Conservation (phyloP, 2,797 vertebrate species). For the Enteromius fasciolatus region DNA sequence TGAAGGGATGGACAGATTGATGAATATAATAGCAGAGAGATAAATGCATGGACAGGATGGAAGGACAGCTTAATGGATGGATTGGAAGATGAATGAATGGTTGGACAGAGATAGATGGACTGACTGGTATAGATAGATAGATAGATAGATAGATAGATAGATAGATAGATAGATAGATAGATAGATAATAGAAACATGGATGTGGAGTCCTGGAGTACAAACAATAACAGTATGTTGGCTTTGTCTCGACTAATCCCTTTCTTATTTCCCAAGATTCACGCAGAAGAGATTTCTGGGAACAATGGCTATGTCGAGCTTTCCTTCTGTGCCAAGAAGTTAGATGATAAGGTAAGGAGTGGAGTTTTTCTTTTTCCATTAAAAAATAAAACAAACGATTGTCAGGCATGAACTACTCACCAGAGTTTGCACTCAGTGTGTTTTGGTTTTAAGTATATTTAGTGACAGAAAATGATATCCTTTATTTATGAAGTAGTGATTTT, state of each 20-base stretch:
- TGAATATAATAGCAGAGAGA: background rate
- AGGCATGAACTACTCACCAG: conserved; percentile 13
- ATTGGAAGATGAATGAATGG: background rate
- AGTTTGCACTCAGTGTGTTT: background rate
- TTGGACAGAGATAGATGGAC: too few relatives aligned
- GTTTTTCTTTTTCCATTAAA: background rate
- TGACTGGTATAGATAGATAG: too few relatives aligned
- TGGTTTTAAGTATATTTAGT: background rate
- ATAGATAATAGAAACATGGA: background rate
- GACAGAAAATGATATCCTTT: conserved; percentile 7
- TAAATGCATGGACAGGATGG: background rate
- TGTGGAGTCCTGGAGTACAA: conserved; percentile 15
- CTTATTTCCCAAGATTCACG: conserved; percentile 80
- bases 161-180: background rate
- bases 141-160: background rate
- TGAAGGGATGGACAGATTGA: background rate
- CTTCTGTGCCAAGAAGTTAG: conserved; percentile 92
- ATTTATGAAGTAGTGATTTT: conserved; percentile 26
- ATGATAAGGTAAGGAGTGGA: conserved; percentile 86
- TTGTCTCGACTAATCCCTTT: background rate
- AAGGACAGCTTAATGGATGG: background rate
- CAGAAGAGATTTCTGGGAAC: conserved; percentile 95
- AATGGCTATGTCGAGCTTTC: conserved; percentile 91
- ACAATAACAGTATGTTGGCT: background rate
- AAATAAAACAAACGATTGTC: background rate